Evolutionary conservation across 2,113 vertebrate genomes (phyloP), one percentile per base, ranked within the genome.

Genomic region (Poeciliopsis turrubarensis): DNA sequence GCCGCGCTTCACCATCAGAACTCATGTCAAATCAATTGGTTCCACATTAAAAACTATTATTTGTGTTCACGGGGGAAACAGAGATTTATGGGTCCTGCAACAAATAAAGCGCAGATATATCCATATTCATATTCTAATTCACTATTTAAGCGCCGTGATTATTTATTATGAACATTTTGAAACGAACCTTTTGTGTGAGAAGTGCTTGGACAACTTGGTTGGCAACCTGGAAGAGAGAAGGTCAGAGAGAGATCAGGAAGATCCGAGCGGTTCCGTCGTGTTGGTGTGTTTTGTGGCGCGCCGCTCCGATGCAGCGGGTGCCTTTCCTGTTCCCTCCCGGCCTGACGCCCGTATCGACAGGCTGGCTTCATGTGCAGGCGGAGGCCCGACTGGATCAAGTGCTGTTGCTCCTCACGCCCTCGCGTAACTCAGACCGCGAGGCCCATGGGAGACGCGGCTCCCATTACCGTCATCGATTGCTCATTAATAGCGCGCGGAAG

Each of bases 131-230:
- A 41, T 41, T 41, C 13, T 14, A 41, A 41, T 41, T 13, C 39
- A 14, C 12, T 14, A 41, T 41, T 41, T 41, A 14, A 41, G 3
- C 9, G 13, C 39, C 13, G 14, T 41, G 39, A 13, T 29, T 29
- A 29, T 29, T 29, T 29, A 29, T 29, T 2, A 29, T 29, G 2
- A 29, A 25, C n/a, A 75, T 65, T 65, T 72, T 72, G 39, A 72
- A 15, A 89, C 94, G 85, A 91, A 98, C 97, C 97, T 98, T 98
- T 88, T 98, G 97, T 87, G 97, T 98, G 74, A 98, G 97, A 15
- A 98, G 94, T 31, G 97, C 97, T 87, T 96, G 96, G 72, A 98
- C 97, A 14, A 98, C 97, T 78, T 98, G 97, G 92, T 97, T 98
- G 85, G 97, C 97, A 71, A 98, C 97, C 97, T 98, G 75, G 69